Evolutionary conservation across 1,140 invertebrate genomes (phyloP), one percentile per base, ranked within the genome.

Genomic region (Megathymus violae): DNA sequence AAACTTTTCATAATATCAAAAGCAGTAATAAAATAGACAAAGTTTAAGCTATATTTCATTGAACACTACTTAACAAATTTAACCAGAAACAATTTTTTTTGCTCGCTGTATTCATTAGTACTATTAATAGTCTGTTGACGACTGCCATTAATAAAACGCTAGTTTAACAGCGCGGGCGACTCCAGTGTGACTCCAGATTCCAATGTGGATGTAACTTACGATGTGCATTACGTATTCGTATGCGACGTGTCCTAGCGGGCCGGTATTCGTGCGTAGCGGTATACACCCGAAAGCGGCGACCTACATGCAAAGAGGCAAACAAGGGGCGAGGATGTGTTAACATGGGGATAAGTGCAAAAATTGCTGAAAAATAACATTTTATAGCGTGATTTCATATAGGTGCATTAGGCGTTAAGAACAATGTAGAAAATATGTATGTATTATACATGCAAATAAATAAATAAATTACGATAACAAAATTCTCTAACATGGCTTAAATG

Each of bases 301-400:
- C 70, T 72, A 72, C 67, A 72, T 69, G 66, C 63, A n/a, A 56
- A 64, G 25, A 64, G 16, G 61, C 48, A 62, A 62, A 46, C 13
- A 43, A 13, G 19, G 25, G 40, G 5, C 40, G 31, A 56, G 38
- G 13, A 56, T 22, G 15, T 22, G 16, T 36, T 60, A 47, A 5
- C 4, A 44, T 40, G 22, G 47, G 31, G 27, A 36, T 51, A 15
- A 14, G 34, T 25, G 31, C 14, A 63, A 27, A 34, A n/a, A 15
- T 16, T n/a, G n/a, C n/a, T n/a, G n/a, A n/a, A n/a, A n/a, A n/a
- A n/a, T 38, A 59, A 31, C 3, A 16, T 31, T 44, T 50, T 25
- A 6, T 6, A 25, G 6, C 22, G 6, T 25, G 22, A 25, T 6
- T 25, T 25, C 3, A 25, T 25, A 6, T 25, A 25, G 14, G 22